These are phyloP conservation scores for Dipodomys stephensi DNA, from an alignment of 2,113 vertebrate species.

Conservation along the genomic window DNA sequence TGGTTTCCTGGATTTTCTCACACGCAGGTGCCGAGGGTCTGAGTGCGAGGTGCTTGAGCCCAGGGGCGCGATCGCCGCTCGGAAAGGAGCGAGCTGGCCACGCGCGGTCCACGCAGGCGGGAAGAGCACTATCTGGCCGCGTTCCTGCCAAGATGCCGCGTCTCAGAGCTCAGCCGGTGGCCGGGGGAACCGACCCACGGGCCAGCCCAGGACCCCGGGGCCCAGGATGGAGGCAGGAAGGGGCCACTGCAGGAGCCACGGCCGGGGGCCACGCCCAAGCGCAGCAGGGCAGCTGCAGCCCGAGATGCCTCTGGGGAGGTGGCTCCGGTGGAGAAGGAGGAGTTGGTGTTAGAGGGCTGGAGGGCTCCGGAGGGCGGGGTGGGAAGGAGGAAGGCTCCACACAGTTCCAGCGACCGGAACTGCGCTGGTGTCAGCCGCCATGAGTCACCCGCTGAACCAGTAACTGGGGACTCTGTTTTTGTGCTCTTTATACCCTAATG, in stretches of 20 bases:
- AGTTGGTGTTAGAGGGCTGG: neutral
- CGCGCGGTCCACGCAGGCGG: conserved; percentile 36
- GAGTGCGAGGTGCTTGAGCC: neutral
- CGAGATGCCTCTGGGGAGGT: too few relatives aligned
- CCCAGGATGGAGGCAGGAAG: too few relatives aligned
- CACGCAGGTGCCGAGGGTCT: neutral
- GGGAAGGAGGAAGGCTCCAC: neutral
- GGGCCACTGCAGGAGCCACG: too few relatives aligned
- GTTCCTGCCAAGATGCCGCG: neutral
- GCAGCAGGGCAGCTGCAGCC: too few relatives aligned
- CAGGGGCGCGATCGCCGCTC: neutral
- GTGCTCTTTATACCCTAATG: neutral
- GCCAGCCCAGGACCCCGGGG: neutral
- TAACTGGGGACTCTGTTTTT: neutral
- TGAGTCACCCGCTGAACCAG: too few relatives aligned
- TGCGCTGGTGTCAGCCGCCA: too few relatives aligned
- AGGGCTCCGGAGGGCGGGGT: neutral
- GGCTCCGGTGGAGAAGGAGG: neutral
- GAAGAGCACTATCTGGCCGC: neutral
- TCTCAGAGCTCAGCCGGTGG: conserved; percentile 22
- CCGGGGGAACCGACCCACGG: neutral
- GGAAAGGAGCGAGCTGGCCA: neutral
- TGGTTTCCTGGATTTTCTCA: neutral
- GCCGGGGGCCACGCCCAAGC: too few relatives aligned
- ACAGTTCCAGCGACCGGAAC: too few relatives aligned